phyloP scores from a whole-genome alignment of 2,888 invertebrate species.

The Drosophila setosimentum region DNA sequence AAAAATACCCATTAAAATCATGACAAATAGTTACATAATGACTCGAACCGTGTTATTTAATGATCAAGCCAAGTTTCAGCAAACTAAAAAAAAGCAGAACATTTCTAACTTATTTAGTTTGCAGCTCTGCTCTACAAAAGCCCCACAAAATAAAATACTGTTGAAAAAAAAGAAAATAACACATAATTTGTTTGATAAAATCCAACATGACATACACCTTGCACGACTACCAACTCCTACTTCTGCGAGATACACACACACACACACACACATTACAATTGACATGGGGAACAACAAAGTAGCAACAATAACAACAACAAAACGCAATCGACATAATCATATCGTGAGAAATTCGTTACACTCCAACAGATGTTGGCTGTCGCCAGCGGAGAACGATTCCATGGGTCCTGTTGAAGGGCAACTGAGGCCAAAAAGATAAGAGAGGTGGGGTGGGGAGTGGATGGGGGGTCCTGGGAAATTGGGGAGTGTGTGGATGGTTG shows the following conservation, averaged over 20 bases:
- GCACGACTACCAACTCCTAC: slow-evolving; percentile 31
- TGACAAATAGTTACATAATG: background rate
- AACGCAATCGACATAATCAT: slow-evolving; percentile 83
- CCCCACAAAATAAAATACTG: slow-evolving; percentile 15
- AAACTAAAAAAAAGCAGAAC: background rate
- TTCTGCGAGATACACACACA: slow-evolving; percentile 19
- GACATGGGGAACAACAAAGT: slow-evolving; percentile 50
- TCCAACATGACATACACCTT: slow-evolving; percentile 68
- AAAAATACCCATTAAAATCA: background rate
- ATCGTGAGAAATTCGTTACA: slow-evolving; percentile 84
- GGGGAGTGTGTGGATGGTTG: slow-evolving; percentile 19
- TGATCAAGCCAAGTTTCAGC: background rate
- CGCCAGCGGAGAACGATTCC: slow-evolving; percentile 41
- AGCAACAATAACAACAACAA: slow-evolving; percentile 60
- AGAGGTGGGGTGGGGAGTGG: background rate
- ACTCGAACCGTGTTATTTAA: background rate
- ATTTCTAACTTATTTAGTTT: slow-evolving; percentile 5
- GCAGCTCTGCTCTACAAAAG: background rate
- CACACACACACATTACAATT: slow-evolving; percentile 22
- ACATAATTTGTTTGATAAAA: slow-evolving; percentile 61
- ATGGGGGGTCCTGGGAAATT: slow-evolving; percentile 2
- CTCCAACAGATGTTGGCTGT: slow-evolving; percentile 79
- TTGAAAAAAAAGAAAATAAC: slow-evolving; percentile 20
- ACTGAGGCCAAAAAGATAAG: slow-evolving; percentile 45
- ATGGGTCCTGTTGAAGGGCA: slow-evolving; percentile 68